These are phyloP conservation scores for Unio pictorum DNA, from an alignment of 2,888 invertebrate species.

Conservation along the genomic window DNA sequence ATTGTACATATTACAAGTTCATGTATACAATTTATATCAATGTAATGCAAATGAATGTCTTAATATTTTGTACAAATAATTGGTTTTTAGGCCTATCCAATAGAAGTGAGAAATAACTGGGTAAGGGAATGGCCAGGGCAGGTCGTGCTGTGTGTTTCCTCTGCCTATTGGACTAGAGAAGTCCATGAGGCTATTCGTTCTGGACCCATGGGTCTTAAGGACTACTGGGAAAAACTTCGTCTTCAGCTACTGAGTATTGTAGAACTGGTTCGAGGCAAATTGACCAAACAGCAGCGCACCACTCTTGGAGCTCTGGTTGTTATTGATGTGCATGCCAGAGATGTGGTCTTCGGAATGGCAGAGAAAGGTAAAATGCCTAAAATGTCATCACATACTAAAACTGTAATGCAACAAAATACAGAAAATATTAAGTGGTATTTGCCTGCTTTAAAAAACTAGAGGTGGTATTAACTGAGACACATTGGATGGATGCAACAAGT, in stretches of 20 bases:
- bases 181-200: conserved; percentile 82
- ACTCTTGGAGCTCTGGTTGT: conserved; percentile 92
- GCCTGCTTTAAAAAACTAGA: no score
- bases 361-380: conserved; percentile 59
- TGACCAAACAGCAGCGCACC: conserved; percentile 88
- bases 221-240: conserved; percentile 76
- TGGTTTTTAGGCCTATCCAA: conserved; percentile 63
- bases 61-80: no score
- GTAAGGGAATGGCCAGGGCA: conserved; percentile 95
- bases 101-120: conserved; percentile 79
- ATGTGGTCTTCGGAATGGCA: conserved; percentile 80
- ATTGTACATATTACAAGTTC: no score
- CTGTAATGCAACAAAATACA: not conserved
- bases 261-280: conserved; percentile 84
- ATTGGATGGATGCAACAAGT: no score
- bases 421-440: no score
- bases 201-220: conserved; percentile 75
- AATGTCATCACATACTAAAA: no score
- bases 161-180: conserved; percentile 87
- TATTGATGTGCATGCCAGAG: conserved; percentile 92
- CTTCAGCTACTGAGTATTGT: conserved; percentile 83
- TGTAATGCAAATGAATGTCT: no score
- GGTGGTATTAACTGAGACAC: no score
- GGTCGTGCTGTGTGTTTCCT: conserved; percentile 83
- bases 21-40: no score